Evolutionary conservation across 2,113 vertebrate genomes (phyloP).

Genomic region (Cynoglossus semilaevis): DNA sequence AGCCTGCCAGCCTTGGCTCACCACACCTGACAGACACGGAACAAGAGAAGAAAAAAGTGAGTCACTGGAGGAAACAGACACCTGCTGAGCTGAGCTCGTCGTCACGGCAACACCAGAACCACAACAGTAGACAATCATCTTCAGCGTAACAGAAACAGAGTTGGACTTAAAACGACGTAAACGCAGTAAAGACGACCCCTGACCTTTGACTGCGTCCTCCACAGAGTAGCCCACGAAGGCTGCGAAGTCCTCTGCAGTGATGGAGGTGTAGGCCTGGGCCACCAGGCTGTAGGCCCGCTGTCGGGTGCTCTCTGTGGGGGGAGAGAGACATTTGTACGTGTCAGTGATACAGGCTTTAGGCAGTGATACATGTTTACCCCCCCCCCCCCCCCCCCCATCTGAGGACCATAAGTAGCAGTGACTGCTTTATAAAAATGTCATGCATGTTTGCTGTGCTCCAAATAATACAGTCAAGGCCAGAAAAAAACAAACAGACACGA

Average conservation of each 20-base stretch:
- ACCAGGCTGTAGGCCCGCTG: slow-evolving; percentile 89
- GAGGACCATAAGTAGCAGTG: slow-evolving; percentile 71
- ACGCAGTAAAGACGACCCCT: background rate
- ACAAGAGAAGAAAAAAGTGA: background rate
- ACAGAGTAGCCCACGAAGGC: slow-evolving; percentile 94
- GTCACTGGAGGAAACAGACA: background rate
- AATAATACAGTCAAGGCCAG: slow-evolving; percentile 31
- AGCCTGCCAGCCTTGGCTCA: slow-evolving; percentile 95
- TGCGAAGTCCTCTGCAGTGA: slow-evolving; percentile 90
- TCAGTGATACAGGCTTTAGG: too few relatives aligned
- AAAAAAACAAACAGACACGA: slow-evolving; percentile 3
- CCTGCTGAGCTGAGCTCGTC: background rate
- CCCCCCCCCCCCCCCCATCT: background rate
- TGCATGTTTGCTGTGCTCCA: slow-evolving; percentile 59
- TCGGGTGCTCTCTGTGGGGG: slow-evolving; percentile 82
- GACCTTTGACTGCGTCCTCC: slow-evolving; percentile 95
- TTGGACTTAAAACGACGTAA: background rate
- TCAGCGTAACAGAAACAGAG: too few relatives aligned
- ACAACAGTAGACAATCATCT: too few relatives aligned
- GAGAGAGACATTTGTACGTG: too few relatives aligned
- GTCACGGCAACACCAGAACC: too few relatives aligned
- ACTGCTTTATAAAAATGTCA: slow-evolving; percentile 71
- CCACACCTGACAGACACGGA: slow-evolving; percentile 76
- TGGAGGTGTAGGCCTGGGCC: slow-evolving; percentile 95
- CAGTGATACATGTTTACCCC: too few relatives aligned